These are phyloP conservation scores for Homarus gammarus DNA, from an alignment of 2,888 invertebrate species.

Conservation along the genomic window DNA sequence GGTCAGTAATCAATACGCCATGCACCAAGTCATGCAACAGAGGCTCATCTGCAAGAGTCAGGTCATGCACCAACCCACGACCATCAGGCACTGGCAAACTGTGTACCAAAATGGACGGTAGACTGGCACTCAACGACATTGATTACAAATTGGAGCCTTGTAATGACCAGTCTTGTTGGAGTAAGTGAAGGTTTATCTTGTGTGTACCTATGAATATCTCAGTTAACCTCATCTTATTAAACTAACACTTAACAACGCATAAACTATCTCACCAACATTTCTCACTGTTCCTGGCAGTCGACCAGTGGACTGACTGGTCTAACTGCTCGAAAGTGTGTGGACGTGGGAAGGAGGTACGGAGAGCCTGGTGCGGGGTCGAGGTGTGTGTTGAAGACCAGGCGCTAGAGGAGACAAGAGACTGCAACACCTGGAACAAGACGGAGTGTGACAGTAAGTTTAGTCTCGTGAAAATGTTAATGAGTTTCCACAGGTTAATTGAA, in stretches of 20 bases:
- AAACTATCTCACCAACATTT: too few relatives aligned
- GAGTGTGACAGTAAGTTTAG: constrained; percentile 74
- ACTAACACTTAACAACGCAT: too few relatives aligned
- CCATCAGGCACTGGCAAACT: constrained; percentile 76
- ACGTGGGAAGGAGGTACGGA: constrained; percentile 71
- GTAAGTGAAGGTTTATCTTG: constrained; percentile 75
- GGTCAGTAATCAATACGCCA: constrained; percentile 76
- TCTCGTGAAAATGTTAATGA: constrained; percentile 6
- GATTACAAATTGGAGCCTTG: constrained; percentile 73
- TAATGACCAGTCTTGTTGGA: constrained; percentile 77
- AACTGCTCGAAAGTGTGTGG: constrained; percentile 77
- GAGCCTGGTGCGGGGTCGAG: constrained; percentile 76
- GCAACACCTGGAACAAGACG: constrained; percentile 77
- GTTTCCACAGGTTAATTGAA: too few relatives aligned
- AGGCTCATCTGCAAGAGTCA: constrained; percentile 73
- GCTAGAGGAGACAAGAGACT: constrained; percentile 66
- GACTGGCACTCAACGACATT: constrained; percentile 29
- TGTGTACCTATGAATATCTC: too few relatives aligned
- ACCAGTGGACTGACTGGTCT: constrained; percentile 75
- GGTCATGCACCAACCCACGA: constrained; percentile 77
- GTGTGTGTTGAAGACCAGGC: constrained; percentile 69
- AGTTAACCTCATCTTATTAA: too few relatives aligned
- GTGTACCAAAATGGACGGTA: constrained; percentile 61
- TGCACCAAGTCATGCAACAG: constrained; percentile 77
- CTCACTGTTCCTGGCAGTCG: not conserved